phyloP scores from a whole-genome alignment of 2,113 vertebrate species.

The Pyrgilauda ruficollis region DNA sequence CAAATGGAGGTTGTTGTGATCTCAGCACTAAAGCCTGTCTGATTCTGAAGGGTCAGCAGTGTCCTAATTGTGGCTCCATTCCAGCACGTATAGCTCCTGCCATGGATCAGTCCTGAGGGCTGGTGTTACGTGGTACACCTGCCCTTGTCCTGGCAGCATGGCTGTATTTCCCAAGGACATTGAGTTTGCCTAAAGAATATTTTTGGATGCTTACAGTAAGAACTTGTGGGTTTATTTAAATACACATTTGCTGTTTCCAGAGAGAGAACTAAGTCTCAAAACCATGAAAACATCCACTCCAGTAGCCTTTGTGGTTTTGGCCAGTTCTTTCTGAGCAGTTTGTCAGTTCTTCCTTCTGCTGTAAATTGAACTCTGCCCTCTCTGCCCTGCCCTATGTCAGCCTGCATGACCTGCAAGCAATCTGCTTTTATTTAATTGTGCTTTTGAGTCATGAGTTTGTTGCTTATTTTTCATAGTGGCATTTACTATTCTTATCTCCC shows the following conservation, averaged over 20 bases:
- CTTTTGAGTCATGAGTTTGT: background rate
- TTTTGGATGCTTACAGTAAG: background rate
- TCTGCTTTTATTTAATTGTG: too few species aligned
- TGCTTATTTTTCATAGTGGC: background rate
- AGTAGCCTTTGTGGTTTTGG: too few species aligned
- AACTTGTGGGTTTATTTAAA: too few species aligned
- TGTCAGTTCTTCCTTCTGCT: too few species aligned
- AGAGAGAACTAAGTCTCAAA: too few species aligned
- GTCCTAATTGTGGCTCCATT: background rate
- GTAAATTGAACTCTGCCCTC: too few species aligned
- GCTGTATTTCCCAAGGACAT: background rate
- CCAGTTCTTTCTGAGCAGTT: too few species aligned
- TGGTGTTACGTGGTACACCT: background rate
- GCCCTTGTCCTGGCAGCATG: background rate
- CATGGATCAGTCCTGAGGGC: background rate
- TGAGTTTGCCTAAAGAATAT: background rate
- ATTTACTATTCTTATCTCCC: background rate
- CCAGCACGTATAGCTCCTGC: background rate
- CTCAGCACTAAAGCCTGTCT: background rate
- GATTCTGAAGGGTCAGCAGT: background rate
- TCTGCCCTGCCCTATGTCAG: too few species aligned
- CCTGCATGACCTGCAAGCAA: too few species aligned
- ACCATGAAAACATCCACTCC: too few species aligned
- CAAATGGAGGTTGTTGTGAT: background rate
- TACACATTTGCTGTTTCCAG: too few species aligned